These are phyloP conservation scores for Drosophila bifasciata DNA, from an alignment of 1,140 invertebrate species.

Conservation along the genomic window DNA sequence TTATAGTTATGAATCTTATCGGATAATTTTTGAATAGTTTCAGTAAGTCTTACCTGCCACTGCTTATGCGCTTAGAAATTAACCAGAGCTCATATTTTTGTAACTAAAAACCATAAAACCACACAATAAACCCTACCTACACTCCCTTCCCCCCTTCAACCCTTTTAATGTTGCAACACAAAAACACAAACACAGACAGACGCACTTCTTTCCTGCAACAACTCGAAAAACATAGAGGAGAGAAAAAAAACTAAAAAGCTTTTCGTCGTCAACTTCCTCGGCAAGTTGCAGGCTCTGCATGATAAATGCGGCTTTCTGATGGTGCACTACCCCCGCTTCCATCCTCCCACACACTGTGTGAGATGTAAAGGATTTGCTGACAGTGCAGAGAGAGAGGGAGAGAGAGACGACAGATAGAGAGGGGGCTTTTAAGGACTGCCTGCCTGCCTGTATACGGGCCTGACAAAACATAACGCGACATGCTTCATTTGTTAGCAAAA, in stretches of 20 bases:
- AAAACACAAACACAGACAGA: slow-evolving; percentile 14
- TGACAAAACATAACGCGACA: slow-evolving; percentile 58
- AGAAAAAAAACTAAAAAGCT: slow-evolving; percentile 53
- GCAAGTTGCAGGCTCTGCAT: slow-evolving; percentile 51
- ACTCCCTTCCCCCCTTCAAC: background rate
- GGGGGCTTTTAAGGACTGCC: slow-evolving; percentile 42
- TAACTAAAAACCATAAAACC: no score
- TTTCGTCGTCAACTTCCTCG: slow-evolving; percentile 52
- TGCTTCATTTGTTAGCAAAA: slow-evolving; percentile 52
- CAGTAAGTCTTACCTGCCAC: no score
- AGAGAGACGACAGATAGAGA: background rate
- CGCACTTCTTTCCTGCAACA: slow-evolving; percentile 31
- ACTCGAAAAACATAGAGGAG: slow-evolving; percentile 25
- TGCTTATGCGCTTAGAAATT: no score
- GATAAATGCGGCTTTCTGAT: slow-evolving; percentile 68
- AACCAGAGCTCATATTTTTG: no score
- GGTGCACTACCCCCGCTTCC: slow-evolving; percentile 3
- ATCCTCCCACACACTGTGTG: slow-evolving; percentile 11
- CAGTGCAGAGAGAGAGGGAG: background rate
- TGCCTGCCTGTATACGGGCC: slow-evolving; percentile 8
- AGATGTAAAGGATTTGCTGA: slow-evolving; percentile 33
- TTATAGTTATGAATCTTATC: background rate
- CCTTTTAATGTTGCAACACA: slow-evolving; percentile 35
- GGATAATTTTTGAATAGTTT: background rate
- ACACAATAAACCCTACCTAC: no score